Base-by-base conservation (phyloP, 2,113 vertebrate genomes). In the Bettongia penicillata region DNA sequence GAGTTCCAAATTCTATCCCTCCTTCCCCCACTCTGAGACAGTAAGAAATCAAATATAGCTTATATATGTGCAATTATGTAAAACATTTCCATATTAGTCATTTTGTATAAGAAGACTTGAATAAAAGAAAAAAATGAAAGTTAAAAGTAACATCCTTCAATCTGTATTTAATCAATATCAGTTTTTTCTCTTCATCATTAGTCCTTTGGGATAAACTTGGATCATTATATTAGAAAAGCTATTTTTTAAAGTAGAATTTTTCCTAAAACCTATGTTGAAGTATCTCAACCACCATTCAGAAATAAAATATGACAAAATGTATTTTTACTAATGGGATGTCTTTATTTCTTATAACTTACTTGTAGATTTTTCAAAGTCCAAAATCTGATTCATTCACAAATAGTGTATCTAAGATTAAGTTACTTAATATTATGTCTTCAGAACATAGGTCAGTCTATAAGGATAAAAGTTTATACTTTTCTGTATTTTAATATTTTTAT, bases 361-460 rank as follows among this genome's bases (percentile, higher is more conserved):
- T 84, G 5, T n/a, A 84, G 16, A 43, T 92, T 95, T 97, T 94
- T 95, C 49, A 92, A 93, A 89, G 93, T 95, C 94, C 53, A 95
- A 96, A 94, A 37, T 19, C 43, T 94, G 26, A 91, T 92, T 1
- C 94, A 95, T 77, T 94, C 51, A 90, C 90, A 68, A 91, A 31
- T 89, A 93, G 23, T 52, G 77, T 93, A 94, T 4, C 93, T 96
- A 57, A 93, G 7, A 94, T 93, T 93, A 31, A 89, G 90, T 89
- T 49, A 93, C 77, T 93, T 50, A 94, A 93, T 50, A 52, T n/a
- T 93, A 52, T 52, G 16, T 68, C 53, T 96, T 52, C 93, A 93
- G 77, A 28, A 84, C 49, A n/a, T 57, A 28, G 24, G 92, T 94
- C 25, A 94, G 3, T 91, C 14, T 95, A 90, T 91, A 94, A 97